Percentiles rank a stretch among this genome's conserved stretches.
These are phyloP conservation scores for Somateria mollissima DNA, from an alignment of 2,797 vertebrate species.

Conservation along the genomic window DNA sequence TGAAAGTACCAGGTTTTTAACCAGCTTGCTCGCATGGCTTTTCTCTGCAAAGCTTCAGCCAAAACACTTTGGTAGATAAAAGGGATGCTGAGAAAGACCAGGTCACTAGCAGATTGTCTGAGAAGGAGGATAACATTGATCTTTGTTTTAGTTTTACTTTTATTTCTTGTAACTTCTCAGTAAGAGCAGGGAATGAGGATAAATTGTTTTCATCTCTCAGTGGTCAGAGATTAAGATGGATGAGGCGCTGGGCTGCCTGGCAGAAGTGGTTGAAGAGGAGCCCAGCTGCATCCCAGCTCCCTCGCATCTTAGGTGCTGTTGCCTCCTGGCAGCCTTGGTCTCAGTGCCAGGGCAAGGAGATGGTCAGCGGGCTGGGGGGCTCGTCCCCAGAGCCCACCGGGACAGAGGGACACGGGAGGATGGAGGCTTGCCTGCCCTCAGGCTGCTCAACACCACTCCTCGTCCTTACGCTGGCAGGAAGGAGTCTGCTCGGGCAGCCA, in stretches of 20 bases:
- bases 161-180: conserved; percentile 52
- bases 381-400: no score
- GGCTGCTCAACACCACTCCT: neutral
- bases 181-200: conserved; percentile 31
- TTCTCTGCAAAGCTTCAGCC: conserved; percentile 52
- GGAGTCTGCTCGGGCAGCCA: neutral
- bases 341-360: neutral
- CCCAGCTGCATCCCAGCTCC: neutral
- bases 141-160: conserved; percentile 43
- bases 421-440: neutral
- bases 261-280: conserved; percentile 30
- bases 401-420: neutral
- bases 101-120: conserved; percentile 17
- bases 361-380: neutral
- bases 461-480: neutral
- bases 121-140: conserved; percentile 8
- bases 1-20: conserved; percentile 62
- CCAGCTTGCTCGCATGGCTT: conserved; percentile 36
- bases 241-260: conserved; percentile 34
- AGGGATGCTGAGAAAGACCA: conserved; percentile 57
- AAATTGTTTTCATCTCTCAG: conserved; percentile 50
- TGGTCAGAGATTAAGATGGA: conserved; percentile 35
- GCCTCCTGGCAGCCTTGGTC: neutral
- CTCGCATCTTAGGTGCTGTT: neutral
- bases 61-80: conserved; percentile 59